phyloP scores from a whole-genome alignment of 2,888 invertebrate species.

The Pelosia muscerda region DNA sequence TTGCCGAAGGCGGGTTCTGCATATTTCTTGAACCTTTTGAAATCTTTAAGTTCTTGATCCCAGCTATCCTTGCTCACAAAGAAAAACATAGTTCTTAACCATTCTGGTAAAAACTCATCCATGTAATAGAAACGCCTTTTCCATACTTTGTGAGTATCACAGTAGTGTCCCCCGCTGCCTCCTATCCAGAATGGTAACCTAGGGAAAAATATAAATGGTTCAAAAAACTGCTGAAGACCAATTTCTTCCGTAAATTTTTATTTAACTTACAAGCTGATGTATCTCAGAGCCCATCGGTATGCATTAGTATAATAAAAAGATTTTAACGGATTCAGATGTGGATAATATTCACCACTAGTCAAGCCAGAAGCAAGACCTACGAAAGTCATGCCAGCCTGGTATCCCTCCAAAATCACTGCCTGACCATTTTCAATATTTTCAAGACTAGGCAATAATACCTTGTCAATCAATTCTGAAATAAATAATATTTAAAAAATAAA shows the following conservation, averaged over 20 bases:
- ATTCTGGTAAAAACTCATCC: conserved; percentile 70
- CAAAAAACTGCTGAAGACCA: not conserved
- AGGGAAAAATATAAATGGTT: conserved; percentile 18
- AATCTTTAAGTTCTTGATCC: conserved; percentile 64
- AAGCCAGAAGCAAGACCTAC: conserved; percentile 60
- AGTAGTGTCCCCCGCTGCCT: conserved; percentile 61
- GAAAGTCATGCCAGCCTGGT: conserved; percentile 59
- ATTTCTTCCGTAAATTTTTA: not conserved
- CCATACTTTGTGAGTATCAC: conserved; percentile 69
- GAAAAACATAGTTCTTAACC: conserved; percentile 60
- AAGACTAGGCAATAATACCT: conserved; percentile 44
- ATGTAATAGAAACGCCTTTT: conserved; percentile 67
- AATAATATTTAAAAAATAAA: too few species aligned
- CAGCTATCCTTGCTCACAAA: conserved; percentile 66
- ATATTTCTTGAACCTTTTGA: conserved; percentile 61
- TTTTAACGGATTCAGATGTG: conserved; percentile 61
- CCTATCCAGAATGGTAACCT: conserved; percentile 71
- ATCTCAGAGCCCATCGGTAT: conserved; percentile 70
- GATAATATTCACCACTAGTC: conserved; percentile 41
- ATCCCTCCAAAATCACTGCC: conserved; percentile 66
- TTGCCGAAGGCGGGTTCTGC: conserved; percentile 70
- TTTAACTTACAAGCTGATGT: conserved; percentile 69
- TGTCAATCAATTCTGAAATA: not conserved
- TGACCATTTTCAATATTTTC: conserved; percentile 55
- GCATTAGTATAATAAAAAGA: conserved; percentile 67